phyloP scores from a whole-genome alignment of 2,888 invertebrate species.

The Cyclophora albipunctata region DNA sequence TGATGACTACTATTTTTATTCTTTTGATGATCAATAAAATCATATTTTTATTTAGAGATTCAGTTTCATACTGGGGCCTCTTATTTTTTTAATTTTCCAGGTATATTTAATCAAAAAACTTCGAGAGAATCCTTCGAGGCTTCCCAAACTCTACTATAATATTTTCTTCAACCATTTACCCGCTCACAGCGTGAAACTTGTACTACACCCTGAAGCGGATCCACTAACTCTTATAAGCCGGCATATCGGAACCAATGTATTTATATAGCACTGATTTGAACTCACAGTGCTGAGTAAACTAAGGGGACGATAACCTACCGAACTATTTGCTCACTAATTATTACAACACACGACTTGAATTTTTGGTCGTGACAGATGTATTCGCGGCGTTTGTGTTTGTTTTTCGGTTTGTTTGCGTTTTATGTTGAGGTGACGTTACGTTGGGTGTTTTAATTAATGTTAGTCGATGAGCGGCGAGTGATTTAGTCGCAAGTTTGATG shows the following conservation, averaged over 20 bases:
- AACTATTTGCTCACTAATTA: conserved; percentile 39
- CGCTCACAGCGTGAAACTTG: conserved; percentile 23
- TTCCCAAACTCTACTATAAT: no score
- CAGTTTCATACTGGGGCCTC: no score
- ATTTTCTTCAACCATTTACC: neutral
- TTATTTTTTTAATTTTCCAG: no score
- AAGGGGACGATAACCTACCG: conserved; percentile 48
- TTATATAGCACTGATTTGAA: conserved; percentile 57
- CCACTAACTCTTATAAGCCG: conserved; percentile 23
- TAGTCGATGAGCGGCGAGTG: no score
- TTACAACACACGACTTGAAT: conserved; percentile 15
- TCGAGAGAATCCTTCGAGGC: no score
- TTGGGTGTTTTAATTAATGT: neutral
- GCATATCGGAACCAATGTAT: conserved; percentile 46
- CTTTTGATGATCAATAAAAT: neutral
- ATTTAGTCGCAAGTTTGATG: no score
- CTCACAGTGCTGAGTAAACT: conserved; percentile 46
- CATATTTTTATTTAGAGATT: no score
- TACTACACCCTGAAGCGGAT: conserved; percentile 17
- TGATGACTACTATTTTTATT: neutral
- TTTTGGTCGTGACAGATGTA: neutral
- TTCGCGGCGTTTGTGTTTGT: conserved; percentile 8
- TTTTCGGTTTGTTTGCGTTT: conserved; percentile 5
- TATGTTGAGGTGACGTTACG: conserved; percentile 1
- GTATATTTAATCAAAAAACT: no score